phyloP scores from a whole-genome alignment of 64 coral and sea anemone species.

The Dendronephthya gigantea region DNA sequence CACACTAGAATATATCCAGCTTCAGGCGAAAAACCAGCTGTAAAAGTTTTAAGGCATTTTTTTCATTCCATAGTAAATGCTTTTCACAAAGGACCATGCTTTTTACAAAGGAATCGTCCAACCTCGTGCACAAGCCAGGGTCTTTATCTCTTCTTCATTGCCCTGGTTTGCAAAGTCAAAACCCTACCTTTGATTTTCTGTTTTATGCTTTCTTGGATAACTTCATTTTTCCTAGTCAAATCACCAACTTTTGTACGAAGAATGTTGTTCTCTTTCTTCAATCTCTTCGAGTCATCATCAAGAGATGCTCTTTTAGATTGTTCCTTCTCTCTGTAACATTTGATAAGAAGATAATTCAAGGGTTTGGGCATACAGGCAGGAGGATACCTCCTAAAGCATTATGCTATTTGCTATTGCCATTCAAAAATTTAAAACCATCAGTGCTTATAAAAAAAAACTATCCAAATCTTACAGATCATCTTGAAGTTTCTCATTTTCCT shows the following conservation, averaged over 20 bases:
- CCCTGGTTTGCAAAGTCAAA: no score
- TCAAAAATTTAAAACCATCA: background rate
- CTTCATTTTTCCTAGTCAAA: background rate
- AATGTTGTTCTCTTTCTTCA: background rate
- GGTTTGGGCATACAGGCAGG: no score
- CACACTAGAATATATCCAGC: background rate
- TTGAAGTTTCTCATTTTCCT: background rate
- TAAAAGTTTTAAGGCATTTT: no score
- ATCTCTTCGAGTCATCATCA: background rate
- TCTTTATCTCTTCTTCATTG: no score
- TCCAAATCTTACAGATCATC: background rate
- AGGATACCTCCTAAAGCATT: no score
- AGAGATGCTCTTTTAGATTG: background rate
- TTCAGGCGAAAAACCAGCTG: no score
- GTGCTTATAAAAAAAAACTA: background rate
- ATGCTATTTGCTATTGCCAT: no score
- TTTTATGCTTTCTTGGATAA: background rate
- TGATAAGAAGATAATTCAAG: background rate
- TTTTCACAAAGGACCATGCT: no score
- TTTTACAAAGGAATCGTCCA: no score
- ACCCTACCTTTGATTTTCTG: background rate
- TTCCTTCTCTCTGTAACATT: background rate
- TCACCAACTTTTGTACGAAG: background rate
- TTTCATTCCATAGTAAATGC: no score
- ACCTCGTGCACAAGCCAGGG: no score